Percentiles rank a stretch among this genome's conserved stretches.
Evolutionary conservation across 1,140 invertebrate genomes (phyloP).

Genomic region (Caerostris extrusa): DNA sequence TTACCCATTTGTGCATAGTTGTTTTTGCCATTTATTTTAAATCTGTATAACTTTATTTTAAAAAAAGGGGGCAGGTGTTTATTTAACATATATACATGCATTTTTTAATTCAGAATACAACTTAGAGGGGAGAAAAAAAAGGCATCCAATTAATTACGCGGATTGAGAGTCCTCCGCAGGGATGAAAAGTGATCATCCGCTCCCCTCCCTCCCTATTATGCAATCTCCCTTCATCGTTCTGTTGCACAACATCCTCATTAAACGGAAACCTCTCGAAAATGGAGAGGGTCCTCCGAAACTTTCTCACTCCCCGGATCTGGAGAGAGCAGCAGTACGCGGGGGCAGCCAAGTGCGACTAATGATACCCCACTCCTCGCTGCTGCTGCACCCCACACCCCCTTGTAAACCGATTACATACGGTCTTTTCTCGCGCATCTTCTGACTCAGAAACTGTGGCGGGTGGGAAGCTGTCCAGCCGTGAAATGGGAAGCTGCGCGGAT

Average conservation of each 20-base stretch:
- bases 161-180: background rate
- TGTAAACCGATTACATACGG: slow-evolving; percentile 65
- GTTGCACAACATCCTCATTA: slow-evolving; percentile 63
- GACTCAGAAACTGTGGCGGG: slow-evolving; percentile 41
- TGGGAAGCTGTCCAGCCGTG: slow-evolving; percentile 65
- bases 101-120: background rate
- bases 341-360: slow-evolving; percentile 59
- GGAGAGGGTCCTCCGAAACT: background rate
- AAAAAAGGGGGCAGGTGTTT: too few species aligned
- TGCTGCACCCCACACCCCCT: background rate
- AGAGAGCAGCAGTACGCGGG: background rate
- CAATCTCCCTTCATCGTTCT: slow-evolving; percentile 46
- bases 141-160: slow-evolving; percentile 1
- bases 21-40: too few species aligned
- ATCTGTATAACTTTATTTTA: too few species aligned
- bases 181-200: slow-evolving; percentile 39
- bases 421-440: slow-evolving; percentile 67
- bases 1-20: too few species aligned
- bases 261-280: slow-evolving; percentile 25
- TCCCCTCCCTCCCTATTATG: slow-evolving; percentile 26
- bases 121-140: background rate
- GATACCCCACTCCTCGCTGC: background rate
- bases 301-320: slow-evolving; percentile 20
- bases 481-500: background rate
- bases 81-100: too few species aligned